phyloP scores from a whole-genome alignment of 1,140 invertebrate species.

The Drosophila quadrilineata region DNA sequence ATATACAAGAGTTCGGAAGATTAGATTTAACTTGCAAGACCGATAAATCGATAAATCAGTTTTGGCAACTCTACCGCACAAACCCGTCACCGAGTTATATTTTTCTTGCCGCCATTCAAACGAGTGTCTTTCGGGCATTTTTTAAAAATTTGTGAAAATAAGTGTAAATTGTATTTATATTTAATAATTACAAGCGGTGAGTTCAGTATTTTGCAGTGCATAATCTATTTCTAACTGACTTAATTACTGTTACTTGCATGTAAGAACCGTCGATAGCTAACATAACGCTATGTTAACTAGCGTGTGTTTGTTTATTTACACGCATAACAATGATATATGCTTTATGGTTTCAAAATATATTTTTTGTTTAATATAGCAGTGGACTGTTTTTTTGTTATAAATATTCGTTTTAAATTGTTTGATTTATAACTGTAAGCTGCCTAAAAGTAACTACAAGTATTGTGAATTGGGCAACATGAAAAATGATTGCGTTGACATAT shows the following conservation, averaged over 20 bases:
- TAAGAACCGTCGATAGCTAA: conserved; percentile 14
- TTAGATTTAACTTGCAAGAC: background rate
- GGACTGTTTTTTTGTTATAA: too few species aligned
- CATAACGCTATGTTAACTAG: conserved; percentile 33
- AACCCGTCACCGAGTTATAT: conserved; percentile 39
- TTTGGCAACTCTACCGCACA: conserved; percentile 26
- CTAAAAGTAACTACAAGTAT: too few species aligned
- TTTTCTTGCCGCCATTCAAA: conserved; percentile 50
- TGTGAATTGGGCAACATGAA: too few species aligned
- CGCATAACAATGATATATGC: background rate
- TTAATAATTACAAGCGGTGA: conserved; percentile 26
- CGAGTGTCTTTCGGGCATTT: conserved; percentile 37
- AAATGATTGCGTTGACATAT: too few species aligned
- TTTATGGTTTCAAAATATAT: background rate
- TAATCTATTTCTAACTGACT: background rate
- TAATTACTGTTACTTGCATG: background rate
- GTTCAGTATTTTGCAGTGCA: conserved; percentile 1
- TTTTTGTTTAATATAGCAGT: too few species aligned
- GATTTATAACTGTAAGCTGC: too few species aligned
- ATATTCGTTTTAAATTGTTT: too few species aligned
- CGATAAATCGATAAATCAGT: conserved; percentile 17
- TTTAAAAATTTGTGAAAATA: conserved; percentile 28
- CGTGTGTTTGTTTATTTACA: conserved; percentile 45
- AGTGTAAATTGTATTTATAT: conserved; percentile 3
- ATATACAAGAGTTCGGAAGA: background rate